Evolutionary conservation across 2,888 invertebrate species (phyloP), one percentile per base, ranked within the genome.

Genomic region (Lepidocyrtoides sp.): DNA sequence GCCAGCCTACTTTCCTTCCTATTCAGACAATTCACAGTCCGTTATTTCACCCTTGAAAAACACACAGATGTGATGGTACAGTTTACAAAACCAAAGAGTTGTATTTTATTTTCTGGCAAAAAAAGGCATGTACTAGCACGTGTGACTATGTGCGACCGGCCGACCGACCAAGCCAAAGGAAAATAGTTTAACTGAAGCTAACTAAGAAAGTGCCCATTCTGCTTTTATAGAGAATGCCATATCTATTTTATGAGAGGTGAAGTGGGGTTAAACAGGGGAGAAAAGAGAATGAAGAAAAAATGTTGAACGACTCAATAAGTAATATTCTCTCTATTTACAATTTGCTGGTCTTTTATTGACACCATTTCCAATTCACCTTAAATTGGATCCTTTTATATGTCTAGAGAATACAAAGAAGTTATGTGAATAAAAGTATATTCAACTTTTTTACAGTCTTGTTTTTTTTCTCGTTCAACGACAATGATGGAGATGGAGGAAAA

Each of bases 301-400:
- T 14, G 20, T 72, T 48, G 44, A 57, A 32, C 79, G 57, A 57
- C 57, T 54, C 79, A 79, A 54, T 79, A 54, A 79, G 79, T 79
- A 79, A 79, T 79, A 79, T 44, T 75, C 75, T 75, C 23, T 48
- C 48, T 75, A 75, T 79, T 79, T 77, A 77, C 77, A 48, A 17
- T 51, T 77, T 54, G 51, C 57, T 51, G 57, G n/a, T 79, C 26
- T 79, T 79, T 79, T 79, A 79, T 79, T 79, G 79, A 57, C 79
- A 57, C 54, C 17, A 14, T 79, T 77, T 79, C 57, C 79, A 57
- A 79, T 54, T 79, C 57, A 54, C 54, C n/a, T 57, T 57, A 79
- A 79, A 79, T 79, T 79, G 79, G 57, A 79, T 17, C 20, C 36
- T 72, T 36, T 12, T 36, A 41, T 41, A 36, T n/a, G 60, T 60